Conservation (phyloP, 1,140 invertebrate genomes). For the Diachasma alloeum region DNA sequence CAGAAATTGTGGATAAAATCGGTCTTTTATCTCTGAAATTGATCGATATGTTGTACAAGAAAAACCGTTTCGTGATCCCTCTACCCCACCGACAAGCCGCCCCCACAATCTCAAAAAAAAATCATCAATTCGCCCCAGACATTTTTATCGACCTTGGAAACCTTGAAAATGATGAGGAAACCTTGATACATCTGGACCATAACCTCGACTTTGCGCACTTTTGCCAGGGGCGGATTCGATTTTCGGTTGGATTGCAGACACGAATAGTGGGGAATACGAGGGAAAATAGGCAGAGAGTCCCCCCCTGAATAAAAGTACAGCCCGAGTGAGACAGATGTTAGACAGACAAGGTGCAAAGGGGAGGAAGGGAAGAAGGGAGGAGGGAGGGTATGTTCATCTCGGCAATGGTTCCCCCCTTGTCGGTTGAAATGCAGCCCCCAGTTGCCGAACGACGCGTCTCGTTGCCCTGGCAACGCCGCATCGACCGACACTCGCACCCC, state of each 20-base stretch:
- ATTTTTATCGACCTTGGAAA: conserved; percentile 26
- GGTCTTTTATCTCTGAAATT: too few relatives aligned
- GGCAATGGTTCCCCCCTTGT: conserved; percentile 24
- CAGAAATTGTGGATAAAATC: too few relatives aligned
- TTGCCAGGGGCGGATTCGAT: conserved; percentile 22
- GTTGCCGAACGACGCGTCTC: conserved; percentile 60
- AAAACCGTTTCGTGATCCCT: too few relatives aligned
- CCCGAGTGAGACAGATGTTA: conserved; percentile 25
- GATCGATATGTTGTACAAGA: too few relatives aligned
- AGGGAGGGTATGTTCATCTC: neutral
- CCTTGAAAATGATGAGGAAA: conserved; percentile 29
- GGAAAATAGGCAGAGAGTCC: neutral
- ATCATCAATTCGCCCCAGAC: neutral
- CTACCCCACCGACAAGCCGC: too few relatives aligned
- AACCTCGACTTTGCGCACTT: conserved; percentile 30
- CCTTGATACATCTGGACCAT: conserved; percentile 33
- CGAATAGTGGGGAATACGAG: conserved; percentile 12
- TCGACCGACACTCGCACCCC: conserved; percentile 60
- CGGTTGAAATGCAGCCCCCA: conserved; percentile 58
- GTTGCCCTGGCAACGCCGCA: conserved; percentile 63
- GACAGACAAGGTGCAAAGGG: neutral
- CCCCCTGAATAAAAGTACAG: conserved; percentile 1
- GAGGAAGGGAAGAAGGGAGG: neutral
- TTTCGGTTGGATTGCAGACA: conserved; percentile 16
- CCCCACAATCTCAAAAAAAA: neutral